Percentiles rank a stretch among this genome's conserved stretches.
phyloP scores from a whole-genome alignment of 2,797 vertebrate genomes.

The Scolopax bukidnonensis region DNA sequence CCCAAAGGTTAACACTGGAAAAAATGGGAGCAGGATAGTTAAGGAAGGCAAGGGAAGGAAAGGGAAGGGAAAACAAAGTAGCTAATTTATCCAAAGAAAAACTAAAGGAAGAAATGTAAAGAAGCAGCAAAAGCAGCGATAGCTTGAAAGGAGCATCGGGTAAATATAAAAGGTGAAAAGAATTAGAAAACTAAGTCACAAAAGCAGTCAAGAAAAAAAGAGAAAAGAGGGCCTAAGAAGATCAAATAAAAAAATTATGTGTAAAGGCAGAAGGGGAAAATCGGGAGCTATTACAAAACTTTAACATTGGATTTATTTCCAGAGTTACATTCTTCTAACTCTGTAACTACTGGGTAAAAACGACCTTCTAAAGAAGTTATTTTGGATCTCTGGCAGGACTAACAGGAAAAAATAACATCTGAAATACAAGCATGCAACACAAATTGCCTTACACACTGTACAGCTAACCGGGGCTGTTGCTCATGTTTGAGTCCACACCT shows the following conservation, averaged over 20 bases:
- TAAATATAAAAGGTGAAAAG: background rate
- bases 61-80: background rate
- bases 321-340: background rate
- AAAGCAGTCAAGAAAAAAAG: background rate
- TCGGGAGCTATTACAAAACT: background rate
- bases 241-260: background rate
- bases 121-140: background rate
- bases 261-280: background rate
- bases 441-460: background rate
- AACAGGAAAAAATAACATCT: background rate
- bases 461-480: background rate
- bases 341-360: background rate
- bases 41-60: background rate
- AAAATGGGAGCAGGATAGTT: background rate
- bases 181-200: background rate
- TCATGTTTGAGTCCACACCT: background rate
- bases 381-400: background rate
- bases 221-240: background rate
- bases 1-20: background rate
- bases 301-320: background rate
- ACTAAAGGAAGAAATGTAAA: background rate
- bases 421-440: background rate
- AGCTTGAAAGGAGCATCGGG: background rate
- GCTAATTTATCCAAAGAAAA: background rate
- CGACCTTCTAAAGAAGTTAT: background rate